These are phyloP conservation scores for Bhutanitis thaidina DNA, from an alignment of 2,888 invertebrate species.

Conservation along the genomic window DNA sequence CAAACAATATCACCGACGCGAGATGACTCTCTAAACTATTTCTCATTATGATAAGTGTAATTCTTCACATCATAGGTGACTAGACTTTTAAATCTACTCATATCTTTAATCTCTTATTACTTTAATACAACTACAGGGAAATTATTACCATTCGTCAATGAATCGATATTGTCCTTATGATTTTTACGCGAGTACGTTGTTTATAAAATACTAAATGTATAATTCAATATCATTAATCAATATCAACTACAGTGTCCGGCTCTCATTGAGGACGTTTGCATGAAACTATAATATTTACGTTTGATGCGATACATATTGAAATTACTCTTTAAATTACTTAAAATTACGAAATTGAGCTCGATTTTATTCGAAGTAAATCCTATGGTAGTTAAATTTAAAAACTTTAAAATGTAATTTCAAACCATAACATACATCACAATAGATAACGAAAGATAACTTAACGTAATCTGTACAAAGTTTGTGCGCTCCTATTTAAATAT, in stretches of 20 bases:
- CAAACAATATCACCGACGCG: conserved; percentile 68
- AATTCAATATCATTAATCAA: conserved; percentile 57
- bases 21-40: conserved; percentile 52
- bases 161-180: conserved; percentile 78
- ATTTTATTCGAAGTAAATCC: conserved; percentile 73
- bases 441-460: conserved; percentile 53
- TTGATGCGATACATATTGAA: conserved; percentile 58
- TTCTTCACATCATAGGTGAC: conserved; percentile 44
- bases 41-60: conserved; percentile 61
- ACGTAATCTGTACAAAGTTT: conserved; percentile 69
- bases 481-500: conserved; percentile 75
- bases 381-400: conserved; percentile 50
- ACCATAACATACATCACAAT: conserved; percentile 43
- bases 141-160: conserved; percentile 68
- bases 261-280: conserved; percentile 69
- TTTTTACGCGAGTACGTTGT: conserved; percentile 77
- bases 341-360: conserved; percentile 75
- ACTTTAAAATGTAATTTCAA: conserved; percentile 38
- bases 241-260: conserved; percentile 66
- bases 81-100: conserved; percentile 52
- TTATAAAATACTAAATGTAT: conserved; percentile 74
- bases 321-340: conserved; percentile 65
- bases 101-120: conserved; percentile 65
- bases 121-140: conserved; percentile 59
- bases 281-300: conserved; percentile 53